Conservation (phyloP, 2,888 invertebrate genomes). For the Eupelmus urozonus region DNA sequence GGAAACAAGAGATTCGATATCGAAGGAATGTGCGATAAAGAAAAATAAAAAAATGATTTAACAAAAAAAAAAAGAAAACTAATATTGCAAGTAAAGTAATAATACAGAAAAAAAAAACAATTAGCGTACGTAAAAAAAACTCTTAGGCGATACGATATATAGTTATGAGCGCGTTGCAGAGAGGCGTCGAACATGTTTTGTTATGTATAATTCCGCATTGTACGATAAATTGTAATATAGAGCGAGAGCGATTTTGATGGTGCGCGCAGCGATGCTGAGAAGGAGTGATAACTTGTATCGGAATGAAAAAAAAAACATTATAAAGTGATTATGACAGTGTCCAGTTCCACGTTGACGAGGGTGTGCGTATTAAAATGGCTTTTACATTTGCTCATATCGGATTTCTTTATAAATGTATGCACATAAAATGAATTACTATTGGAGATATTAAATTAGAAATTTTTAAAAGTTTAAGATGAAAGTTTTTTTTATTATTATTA, state of each 20-base stretch:
- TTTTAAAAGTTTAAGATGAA: too few relatives aligned
- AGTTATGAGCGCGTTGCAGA: constrained; percentile 37
- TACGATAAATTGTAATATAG: constrained; percentile 57
- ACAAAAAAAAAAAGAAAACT: constrained; percentile 17
- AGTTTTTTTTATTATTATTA: too few relatives aligned
- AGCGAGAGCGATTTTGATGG: constrained; percentile 19
- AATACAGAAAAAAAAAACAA: constrained; percentile 22
- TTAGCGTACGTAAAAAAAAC: constrained; percentile 35
- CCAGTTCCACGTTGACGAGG: constrained; percentile 31
- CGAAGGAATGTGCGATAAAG: not conserved
- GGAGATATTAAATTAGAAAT: too few relatives aligned
- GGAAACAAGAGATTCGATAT: constrained; percentile 21
- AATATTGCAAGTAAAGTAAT: constrained; percentile 25
- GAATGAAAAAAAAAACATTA: not conserved
- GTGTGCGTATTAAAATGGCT: not conserved
- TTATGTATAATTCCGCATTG: constrained; percentile 54
- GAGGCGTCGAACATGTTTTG: constrained; percentile 44
- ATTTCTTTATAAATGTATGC: not conserved
- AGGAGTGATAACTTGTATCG: not conserved
- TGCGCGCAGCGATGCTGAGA: constrained; percentile 15
- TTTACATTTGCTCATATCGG: not conserved
- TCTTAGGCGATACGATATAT: constrained; percentile 38
- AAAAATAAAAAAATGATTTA: not conserved
- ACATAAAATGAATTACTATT: too few relatives aligned
- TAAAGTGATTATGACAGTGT: constrained; percentile 6